Conservation (phyloP, 2,888 invertebrate species). For the Atherix ibis region DNA sequence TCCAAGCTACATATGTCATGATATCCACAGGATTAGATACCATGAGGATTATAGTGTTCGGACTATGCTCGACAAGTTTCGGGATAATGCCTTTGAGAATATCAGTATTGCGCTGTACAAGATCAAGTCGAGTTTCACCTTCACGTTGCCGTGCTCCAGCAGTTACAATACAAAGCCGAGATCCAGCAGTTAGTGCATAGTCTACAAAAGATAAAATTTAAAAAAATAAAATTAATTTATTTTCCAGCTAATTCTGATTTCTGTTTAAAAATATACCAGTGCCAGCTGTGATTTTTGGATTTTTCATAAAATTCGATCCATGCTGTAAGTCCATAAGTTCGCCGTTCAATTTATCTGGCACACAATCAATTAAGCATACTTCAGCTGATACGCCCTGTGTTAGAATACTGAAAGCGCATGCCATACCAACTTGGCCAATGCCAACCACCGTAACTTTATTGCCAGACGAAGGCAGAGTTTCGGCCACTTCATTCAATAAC, state of each 20-base stretch:
- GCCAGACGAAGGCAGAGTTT: conserved; percentile 36
- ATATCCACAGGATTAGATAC: conserved; percentile 91
- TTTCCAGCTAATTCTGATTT: too few species aligned
- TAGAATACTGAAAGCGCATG: conserved; percentile 71
- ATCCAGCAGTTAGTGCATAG: conserved; percentile 60
- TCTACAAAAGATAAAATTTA: conserved; percentile 34
- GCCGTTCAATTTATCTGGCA: conserved; percentile 68
- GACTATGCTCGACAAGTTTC: conserved; percentile 48
- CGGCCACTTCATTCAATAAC: conserved; percentile 37
- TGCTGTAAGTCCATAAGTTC: conserved; percentile 88
- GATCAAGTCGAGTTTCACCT: conserved; percentile 70
- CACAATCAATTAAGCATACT: conserved; percentile 64
- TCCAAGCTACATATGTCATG: conserved; percentile 89
- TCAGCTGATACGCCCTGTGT: conserved; percentile 72
- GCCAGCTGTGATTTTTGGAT: conserved; percentile 61
- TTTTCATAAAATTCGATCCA: conserved; percentile 66
- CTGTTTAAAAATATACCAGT: conserved; percentile 40
- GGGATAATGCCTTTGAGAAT: conserved; percentile 78
- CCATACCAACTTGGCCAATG: conserved; percentile 84
- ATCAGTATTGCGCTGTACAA: conserved; percentile 82
- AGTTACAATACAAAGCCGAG: conserved; percentile 73
- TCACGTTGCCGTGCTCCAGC: conserved; percentile 84
- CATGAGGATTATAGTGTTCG: conserved; percentile 68
- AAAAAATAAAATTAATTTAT: too few species aligned
- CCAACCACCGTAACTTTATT: conserved; percentile 77